Evolutionary conservation across 2,113 vertebrate species (phyloP).

Genomic region (Tautogolabrus adspersus): DNA sequence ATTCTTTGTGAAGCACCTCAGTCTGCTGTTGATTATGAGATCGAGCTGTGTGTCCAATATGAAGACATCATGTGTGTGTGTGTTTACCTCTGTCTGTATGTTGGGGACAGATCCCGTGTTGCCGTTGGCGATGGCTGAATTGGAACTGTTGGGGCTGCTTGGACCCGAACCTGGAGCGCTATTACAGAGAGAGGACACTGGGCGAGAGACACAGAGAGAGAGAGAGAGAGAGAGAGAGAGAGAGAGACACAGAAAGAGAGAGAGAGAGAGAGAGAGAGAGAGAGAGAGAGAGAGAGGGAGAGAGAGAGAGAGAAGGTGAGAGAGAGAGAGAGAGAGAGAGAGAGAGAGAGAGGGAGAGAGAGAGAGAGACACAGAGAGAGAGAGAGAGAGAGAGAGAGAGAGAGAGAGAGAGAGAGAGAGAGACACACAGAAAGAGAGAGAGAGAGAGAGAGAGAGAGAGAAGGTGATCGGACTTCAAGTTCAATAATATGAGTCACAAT

Average conservation of each 20-base stretch:
- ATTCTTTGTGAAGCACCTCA: too few species aligned
- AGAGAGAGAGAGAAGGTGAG: too few species aligned
- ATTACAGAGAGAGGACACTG: constrained; percentile 78
- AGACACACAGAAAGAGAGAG: too few species aligned
- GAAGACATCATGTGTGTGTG: too few species aligned
- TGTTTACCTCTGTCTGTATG: constrained; percentile 75
- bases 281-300: too few species aligned
- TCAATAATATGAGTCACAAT: background rate
- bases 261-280: background rate
- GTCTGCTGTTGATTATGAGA: too few species aligned
- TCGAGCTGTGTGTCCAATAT: too few species aligned
- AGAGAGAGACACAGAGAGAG: too few species aligned
- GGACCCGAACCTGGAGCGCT: constrained; percentile 79
- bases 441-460: background rate
- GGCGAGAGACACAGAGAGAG: constrained; percentile 9
- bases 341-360: too few species aligned
- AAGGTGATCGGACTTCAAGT: background rate
- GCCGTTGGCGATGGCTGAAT: constrained; percentile 73
- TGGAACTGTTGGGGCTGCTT: constrained; percentile 79
- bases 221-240: constrained; percentile 1
- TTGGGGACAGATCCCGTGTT: constrained; percentile 79
- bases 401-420: too few species aligned
- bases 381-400: too few species aligned
- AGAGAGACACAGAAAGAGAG: background rate
- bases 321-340: too few species aligned